Conservation (phyloP, 2,113 vertebrate species). For the Mesembrinibis cayennensis region DNA sequence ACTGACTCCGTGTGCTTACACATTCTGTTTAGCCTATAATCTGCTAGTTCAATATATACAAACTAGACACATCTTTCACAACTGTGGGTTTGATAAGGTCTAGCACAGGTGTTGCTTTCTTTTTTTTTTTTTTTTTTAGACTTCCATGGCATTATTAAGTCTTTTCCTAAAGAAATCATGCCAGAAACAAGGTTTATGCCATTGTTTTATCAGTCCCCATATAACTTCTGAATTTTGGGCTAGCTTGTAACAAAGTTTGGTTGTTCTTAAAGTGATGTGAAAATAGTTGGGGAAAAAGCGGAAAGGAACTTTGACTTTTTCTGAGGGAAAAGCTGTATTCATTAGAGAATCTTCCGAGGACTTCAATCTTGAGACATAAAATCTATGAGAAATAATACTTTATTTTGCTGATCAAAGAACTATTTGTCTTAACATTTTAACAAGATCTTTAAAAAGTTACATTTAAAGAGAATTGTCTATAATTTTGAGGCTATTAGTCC, state of each 20-base stretch:
- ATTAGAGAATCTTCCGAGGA: background rate
- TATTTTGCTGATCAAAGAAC: background rate
- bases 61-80: background rate
- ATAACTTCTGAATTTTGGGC: background rate
- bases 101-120: background rate
- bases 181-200: background rate
- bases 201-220: background rate
- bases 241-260: background rate
- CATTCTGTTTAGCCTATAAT: background rate
- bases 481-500: slow-evolving; percentile 2
- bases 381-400: background rate
- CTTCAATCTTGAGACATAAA: background rate
- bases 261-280: background rate
- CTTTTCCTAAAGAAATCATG: background rate
- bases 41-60: background rate
- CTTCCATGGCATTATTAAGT: background rate
- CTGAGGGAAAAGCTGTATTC: background rate
- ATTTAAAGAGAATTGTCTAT: background rate
- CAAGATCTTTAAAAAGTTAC: background rate
- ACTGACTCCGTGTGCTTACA: background rate
- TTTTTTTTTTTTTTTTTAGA: background rate
- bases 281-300: background rate
- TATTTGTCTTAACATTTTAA: background rate
- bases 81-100: background rate
- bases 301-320: background rate